Conservation (phyloP, 2,888 invertebrate genomes). For the Parnassius glacialis region DNA sequence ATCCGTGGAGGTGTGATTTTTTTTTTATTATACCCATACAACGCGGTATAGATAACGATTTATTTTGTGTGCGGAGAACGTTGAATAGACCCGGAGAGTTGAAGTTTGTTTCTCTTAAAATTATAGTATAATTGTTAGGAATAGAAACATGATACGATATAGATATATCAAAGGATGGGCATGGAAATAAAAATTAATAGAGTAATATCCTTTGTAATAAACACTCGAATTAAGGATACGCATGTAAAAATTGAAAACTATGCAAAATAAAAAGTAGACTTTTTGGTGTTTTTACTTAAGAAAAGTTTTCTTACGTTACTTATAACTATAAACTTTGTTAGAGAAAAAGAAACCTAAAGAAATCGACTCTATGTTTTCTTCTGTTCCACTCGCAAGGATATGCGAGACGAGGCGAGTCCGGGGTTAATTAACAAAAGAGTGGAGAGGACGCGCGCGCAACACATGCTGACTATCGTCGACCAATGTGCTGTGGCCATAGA, state of each 20-base stretch:
- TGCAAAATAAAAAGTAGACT: no score
- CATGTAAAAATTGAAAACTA: no score
- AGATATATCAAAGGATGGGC: no score
- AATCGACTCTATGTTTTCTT: constrained; percentile 42
- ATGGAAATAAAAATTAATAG: no score
- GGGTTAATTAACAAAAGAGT: constrained; percentile 76
- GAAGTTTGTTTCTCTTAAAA: background rate
- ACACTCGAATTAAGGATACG: no score
- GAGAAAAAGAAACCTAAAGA: background rate
- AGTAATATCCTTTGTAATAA: no score
- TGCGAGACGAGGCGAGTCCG: constrained; percentile 50
- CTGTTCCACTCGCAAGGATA: constrained; percentile 56
- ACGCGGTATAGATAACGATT: constrained; percentile 22
- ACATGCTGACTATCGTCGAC: constrained; percentile 41
- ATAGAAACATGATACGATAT: no score
- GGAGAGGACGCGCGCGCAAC: constrained; percentile 45
- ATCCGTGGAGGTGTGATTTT: constrained; percentile 73
- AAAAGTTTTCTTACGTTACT: no score
- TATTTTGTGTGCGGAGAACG: constrained; percentile 7
- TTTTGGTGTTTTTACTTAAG: no score
- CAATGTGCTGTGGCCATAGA: background rate
- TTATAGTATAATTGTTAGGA: no score
- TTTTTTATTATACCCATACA: constrained; percentile 44
- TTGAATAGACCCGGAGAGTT: constrained; percentile 2
- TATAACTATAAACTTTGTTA: no score